Evolutionary conservation across 1,140 invertebrate species (phyloP).

Genomic region (Paraescarpia echinospica): DNA sequence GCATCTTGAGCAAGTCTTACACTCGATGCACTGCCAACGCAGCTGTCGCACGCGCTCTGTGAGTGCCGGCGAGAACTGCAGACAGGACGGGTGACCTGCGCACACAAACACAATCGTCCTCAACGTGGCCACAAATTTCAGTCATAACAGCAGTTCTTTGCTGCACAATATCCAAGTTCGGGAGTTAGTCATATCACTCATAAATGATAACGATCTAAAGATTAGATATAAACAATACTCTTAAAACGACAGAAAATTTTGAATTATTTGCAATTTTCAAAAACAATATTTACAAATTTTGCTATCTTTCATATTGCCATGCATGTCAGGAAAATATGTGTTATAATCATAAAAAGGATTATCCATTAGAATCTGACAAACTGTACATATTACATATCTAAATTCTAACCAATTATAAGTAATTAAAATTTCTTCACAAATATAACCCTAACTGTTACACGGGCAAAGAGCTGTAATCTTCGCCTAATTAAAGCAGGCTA

Average conservation of each 20-base stretch:
- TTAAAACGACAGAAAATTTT: not conserved
- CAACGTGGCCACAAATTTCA: not conserved
- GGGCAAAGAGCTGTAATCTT: too few species aligned
- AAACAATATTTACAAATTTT: not conserved
- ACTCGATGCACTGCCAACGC: constrained; percentile 85
- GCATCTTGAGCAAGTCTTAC: constrained; percentile 72
- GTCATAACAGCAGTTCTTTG: too few species aligned
- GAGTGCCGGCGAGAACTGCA: constrained; percentile 66
- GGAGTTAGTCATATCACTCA: not conserved
- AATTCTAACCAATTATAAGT: too few species aligned
- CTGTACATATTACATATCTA: too few species aligned
- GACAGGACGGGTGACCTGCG: constrained; percentile 79
- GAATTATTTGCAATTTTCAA: not conserved
- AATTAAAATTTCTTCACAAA: too few species aligned
- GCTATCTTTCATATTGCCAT: not conserved
- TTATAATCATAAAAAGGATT: not conserved
- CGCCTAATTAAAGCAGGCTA: not conserved
- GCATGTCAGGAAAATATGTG: not conserved
- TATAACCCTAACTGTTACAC: too few species aligned
- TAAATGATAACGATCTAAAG: too few species aligned
- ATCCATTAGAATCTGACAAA: too few species aligned
- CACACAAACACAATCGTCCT: constrained; percentile 51
- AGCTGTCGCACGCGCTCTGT: constrained; percentile 65
- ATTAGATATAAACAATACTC: not conserved
- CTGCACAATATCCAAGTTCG: too few species aligned